Evolutionary conservation across 2,113 vertebrate genomes (phyloP).

Genomic region (Cyanoderma ruficeps): DNA sequence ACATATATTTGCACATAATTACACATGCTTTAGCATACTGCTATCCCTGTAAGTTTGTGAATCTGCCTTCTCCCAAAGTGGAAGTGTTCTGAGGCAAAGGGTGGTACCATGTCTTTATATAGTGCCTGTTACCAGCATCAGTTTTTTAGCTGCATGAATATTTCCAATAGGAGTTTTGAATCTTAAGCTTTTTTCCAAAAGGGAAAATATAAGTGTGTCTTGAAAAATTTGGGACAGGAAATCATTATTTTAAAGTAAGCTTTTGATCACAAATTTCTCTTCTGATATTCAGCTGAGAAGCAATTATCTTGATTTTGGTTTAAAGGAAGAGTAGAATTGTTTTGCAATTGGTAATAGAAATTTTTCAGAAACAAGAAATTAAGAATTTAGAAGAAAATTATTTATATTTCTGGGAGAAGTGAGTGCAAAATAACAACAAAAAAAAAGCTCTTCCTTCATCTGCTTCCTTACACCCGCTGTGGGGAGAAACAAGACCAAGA

Average conservation of each 20-base stretch:
- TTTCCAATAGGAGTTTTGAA: background rate
- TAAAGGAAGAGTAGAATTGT: background rate
- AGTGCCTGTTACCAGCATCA: background rate
- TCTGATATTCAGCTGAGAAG: background rate
- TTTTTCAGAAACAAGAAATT: background rate
- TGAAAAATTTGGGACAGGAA: background rate
- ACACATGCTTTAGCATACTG: background rate
- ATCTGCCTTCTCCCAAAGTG: background rate
- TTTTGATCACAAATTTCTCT: background rate
- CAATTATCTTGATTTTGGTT: background rate
- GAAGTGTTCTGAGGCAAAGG: background rate
- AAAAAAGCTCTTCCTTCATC: background rate
- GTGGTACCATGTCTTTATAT: background rate
- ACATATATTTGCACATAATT: background rate
- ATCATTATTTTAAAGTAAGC: background rate
- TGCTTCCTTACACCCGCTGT: fast-evolving
- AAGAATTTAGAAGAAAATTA: background rate
- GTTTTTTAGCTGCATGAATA: background rate
- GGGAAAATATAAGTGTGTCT: background rate
- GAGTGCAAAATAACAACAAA: background rate
- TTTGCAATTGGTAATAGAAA: background rate
- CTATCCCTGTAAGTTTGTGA: background rate
- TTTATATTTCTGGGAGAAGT: background rate
- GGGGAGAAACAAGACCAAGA: background rate
- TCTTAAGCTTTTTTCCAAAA: background rate